These are phyloP conservation scores for Cyclura pinguis DNA, from an alignment of 2,797 vertebrate species.

Conservation along the genomic window DNA sequence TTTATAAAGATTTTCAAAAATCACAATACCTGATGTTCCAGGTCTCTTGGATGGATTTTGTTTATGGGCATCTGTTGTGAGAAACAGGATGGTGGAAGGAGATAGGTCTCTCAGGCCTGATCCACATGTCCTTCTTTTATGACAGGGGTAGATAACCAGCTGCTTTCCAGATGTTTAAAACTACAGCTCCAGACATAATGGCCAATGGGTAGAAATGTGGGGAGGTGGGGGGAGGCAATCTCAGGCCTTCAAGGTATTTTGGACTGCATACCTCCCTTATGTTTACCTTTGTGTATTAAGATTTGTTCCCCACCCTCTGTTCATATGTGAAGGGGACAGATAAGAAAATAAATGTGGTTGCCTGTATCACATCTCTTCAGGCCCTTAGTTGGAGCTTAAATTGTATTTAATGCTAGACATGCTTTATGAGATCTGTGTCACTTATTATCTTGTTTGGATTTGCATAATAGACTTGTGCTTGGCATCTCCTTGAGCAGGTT, in stretches of 20 bases:
- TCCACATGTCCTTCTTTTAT: background rate
- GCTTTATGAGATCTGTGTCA: background rate
- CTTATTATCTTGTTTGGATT: constrained; percentile 23
- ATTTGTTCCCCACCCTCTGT: background rate
- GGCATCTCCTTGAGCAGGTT: constrained; percentile 10
- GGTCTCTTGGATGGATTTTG: background rate
- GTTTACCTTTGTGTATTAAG: background rate
- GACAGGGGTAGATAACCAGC: background rate
- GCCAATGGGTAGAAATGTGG: background rate
- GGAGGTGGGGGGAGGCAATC: background rate
- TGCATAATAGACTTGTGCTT: background rate
- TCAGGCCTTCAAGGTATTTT: background rate
- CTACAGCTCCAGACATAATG: background rate
- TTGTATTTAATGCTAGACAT: background rate
- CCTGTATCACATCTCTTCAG: background rate
- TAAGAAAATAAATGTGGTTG: background rate
- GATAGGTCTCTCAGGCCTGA: background rate
- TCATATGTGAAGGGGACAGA: background rate
- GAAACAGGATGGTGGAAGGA: background rate
- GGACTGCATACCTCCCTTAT: background rate
- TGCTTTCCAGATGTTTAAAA: background rate
- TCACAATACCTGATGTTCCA: background rate
- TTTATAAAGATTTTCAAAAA: background rate
- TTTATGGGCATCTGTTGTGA: background rate
- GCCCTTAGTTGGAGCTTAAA: background rate